A percentile compares a stretch with the other conserved stretches of the same genome.
phyloP scores from a whole-genome alignment of 2,888 invertebrate genomes.

The Enchytraeus crypticus region DNA sequence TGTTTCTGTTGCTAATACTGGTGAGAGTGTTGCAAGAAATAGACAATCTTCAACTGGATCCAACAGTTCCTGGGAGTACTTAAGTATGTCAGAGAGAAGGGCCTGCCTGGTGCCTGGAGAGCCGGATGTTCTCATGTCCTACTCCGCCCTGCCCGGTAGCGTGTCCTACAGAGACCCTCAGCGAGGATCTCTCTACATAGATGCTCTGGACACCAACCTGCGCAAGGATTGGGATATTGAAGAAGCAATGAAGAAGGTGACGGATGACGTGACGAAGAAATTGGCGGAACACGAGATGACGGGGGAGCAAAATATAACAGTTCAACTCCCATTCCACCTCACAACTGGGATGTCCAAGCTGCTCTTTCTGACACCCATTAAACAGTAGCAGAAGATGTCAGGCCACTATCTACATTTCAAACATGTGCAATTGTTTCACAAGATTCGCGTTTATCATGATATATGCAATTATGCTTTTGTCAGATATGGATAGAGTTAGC shows the following conservation, averaged over 20 bases:
- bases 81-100: too few relatives aligned
- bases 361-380: neutral
- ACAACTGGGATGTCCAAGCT: constrained; percentile 1
- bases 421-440: too few relatives aligned
- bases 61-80: too few relatives aligned
- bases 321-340: constrained; percentile 8
- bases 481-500: too few relatives aligned
- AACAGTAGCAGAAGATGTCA: too few relatives aligned
- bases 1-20: too few relatives aligned
- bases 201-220: constrained; percentile 35
- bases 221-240: neutral
- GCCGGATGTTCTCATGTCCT: constrained; percentile 14
- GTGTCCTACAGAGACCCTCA: constrained; percentile 39
- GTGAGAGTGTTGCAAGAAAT: too few relatives aligned
- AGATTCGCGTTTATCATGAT: too few relatives aligned
- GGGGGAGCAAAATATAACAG: neutral
- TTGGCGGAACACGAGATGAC: neutral
- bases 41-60: too few relatives aligned
- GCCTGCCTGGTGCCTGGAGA: constrained; percentile 8
- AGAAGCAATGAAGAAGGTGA: constrained; percentile 2
- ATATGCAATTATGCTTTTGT: too few relatives aligned
- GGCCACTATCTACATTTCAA: too few relatives aligned
- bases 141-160: constrained; percentile 17
- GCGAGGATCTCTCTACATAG: constrained; percentile 43
- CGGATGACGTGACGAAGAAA: neutral